These are phyloP conservation scores for Amitus sp. DNA, from an alignment of 2,888 invertebrate genomes.

Conservation along the genomic window DNA sequence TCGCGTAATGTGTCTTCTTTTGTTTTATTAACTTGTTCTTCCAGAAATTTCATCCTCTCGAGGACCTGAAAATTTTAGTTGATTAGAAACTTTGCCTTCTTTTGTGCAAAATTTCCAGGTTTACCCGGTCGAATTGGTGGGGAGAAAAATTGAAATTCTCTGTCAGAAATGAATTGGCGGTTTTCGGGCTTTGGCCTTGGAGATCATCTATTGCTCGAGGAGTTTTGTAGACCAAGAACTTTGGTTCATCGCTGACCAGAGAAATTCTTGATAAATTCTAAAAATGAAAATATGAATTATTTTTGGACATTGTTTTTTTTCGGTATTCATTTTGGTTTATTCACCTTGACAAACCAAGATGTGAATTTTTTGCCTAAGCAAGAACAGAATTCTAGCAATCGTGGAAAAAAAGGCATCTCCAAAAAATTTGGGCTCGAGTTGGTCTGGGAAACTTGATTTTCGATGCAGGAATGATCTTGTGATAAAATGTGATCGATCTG, in stretches of 20 bases:
- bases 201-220: background rate
- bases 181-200: background rate
- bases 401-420: too few species aligned
- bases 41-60: slow-evolving; percentile 44
- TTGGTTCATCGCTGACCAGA: background rate
- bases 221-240: background rate
- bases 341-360: too few species aligned
- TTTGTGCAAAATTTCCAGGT: background rate
- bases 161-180: slow-evolving; percentile 11
- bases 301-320: too few species aligned
- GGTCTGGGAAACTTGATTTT: too few species aligned
- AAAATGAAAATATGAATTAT: background rate
- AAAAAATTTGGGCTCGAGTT: too few species aligned
- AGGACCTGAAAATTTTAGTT: slow-evolving; percentile 44
- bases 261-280: background rate
- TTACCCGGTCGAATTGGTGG: slow-evolving; percentile 48
- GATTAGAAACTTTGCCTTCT: background rate
- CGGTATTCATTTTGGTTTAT: too few species aligned
- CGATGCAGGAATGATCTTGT: too few species aligned
- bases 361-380: too few species aligned
- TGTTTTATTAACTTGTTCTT: slow-evolving; percentile 46
- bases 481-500: background rate
- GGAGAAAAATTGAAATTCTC: slow-evolving; percentile 45
- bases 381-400: too few species aligned
- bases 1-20: slow-evolving; percentile 45